Evolutionary conservation across 37 sponge, comb jelly and placozoan species (phyloP).

Genomic region (Ephydatia muelleri): DNA sequence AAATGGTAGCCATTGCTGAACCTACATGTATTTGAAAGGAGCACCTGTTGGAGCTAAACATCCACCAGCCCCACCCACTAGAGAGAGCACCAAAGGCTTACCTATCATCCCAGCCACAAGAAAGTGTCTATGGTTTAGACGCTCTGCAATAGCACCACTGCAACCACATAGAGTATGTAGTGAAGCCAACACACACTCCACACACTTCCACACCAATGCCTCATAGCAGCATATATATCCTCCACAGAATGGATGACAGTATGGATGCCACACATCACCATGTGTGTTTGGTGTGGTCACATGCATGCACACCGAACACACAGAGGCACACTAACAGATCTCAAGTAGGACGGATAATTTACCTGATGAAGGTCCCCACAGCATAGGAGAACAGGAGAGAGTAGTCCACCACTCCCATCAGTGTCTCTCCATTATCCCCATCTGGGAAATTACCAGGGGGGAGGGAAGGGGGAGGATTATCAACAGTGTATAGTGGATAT

Average conservation of each 20-base stretch:
- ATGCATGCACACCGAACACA: not conserved
- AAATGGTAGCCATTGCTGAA: not conserved
- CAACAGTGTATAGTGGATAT: no score
- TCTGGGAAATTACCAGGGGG: no score
- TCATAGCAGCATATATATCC: no score
- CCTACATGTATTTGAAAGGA: not conserved
- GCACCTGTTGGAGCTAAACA: not conserved
- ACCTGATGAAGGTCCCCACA: slow-evolving; percentile 69
- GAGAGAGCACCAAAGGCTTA: slow-evolving; percentile 5
- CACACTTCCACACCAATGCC: no score
- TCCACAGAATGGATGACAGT: no score
- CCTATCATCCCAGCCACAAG: slow-evolving; percentile 89
- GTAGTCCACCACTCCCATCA: slow-evolving; percentile 62
- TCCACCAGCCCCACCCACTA: not conserved
- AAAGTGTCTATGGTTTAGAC: slow-evolving; percentile 80
- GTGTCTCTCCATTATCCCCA: slow-evolving; percentile 37
- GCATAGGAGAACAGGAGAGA: slow-evolving; percentile 75
- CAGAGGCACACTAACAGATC: not conserved
- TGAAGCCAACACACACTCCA: no score
- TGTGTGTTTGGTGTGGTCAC: no score
- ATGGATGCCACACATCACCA: no score
- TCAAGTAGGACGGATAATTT: not conserved
- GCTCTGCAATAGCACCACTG: slow-evolving; percentile 89
- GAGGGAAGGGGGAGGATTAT: no score
- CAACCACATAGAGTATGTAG: not conserved